A percentile compares a stretch with the other conserved stretches of the same genome.
Evolutionary conservation across 2,888 invertebrate genomes (phyloP).

Genomic region (Cryptus viduatorius): DNA sequence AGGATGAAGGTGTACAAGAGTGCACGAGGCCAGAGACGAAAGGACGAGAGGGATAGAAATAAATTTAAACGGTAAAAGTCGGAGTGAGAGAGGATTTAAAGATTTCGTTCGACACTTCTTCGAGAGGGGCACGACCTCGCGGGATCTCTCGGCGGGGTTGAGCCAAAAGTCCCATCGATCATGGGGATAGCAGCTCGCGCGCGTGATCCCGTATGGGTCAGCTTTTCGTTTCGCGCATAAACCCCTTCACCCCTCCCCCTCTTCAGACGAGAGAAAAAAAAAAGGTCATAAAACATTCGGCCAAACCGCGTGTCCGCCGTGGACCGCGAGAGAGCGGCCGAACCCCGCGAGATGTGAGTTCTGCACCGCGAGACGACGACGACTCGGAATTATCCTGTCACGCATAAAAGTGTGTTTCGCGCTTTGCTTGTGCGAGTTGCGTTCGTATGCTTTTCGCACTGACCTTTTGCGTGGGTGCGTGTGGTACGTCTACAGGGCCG

Average conservation of each 20-base stretch:
- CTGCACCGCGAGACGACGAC: slow-evolving; percentile 75
- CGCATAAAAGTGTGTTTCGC: slow-evolving; percentile 70
- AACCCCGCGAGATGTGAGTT: slow-evolving; percentile 43
- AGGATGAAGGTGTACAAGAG: slow-evolving; percentile 45
- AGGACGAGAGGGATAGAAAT: neutral
- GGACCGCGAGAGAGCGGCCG: slow-evolving; percentile 48
- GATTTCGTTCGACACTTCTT: slow-evolving; percentile 39
- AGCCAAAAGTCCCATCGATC: slow-evolving; percentile 80
- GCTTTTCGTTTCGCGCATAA: slow-evolving; percentile 34
- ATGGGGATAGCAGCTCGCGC: slow-evolving; percentile 73
- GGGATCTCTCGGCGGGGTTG: slow-evolving; percentile 74
- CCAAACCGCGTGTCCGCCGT: slow-evolving; percentile 67
- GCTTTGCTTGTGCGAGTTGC: slow-evolving; percentile 31
- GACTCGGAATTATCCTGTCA: slow-evolving; percentile 78
- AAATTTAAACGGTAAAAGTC: slow-evolving; percentile 30
- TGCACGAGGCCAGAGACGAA: slow-evolving; percentile 28
- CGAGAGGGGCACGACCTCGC: slow-evolving; percentile 55
- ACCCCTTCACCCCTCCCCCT: slow-evolving; percentile 73
- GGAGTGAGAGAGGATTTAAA: neutral
- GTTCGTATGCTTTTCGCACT: slow-evolving; percentile 30
- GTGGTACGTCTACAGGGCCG: slow-evolving; percentile 38
- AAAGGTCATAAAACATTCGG: slow-evolving; percentile 72
- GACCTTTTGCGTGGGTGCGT: slow-evolving; percentile 53
- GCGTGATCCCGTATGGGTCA: slow-evolving; percentile 46
- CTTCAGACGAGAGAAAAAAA: slow-evolving; percentile 69